phyloP scores from a whole-genome alignment of 2,888 invertebrate species.

The Oxyteleia sp. region DNA sequence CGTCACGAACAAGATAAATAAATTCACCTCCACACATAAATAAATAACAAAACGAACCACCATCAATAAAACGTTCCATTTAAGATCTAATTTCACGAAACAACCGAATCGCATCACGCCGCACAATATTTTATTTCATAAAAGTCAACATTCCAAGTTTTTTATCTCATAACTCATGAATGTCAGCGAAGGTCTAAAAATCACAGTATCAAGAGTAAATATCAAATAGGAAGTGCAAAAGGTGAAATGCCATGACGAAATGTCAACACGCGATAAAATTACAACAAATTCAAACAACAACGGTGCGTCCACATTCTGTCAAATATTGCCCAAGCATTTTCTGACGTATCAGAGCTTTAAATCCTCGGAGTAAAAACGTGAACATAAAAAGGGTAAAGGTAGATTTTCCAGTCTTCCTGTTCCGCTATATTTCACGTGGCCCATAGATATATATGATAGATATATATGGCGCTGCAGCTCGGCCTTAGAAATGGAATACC shows the following conservation, averaged over 20 bases:
- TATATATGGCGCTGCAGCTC: constrained; percentile 73
- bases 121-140: constrained; percentile 53
- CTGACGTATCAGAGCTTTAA: constrained; percentile 63
- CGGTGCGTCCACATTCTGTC: constrained; percentile 35
- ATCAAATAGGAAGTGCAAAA: no score
- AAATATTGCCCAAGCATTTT: constrained; percentile 59
- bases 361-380: constrained; percentile 58
- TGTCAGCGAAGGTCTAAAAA: no score
- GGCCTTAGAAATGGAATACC: constrained; percentile 87
- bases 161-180: constrained; percentile 63
- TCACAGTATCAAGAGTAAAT: no score
- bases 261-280: constrained; percentile 61
- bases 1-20: no score
- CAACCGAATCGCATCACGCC: background rate
- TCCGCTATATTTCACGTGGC: constrained; percentile 84
- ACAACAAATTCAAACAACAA: constrained; percentile 54
- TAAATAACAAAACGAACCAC: background rate
- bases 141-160: constrained; percentile 51
- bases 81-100: constrained; percentile 28
- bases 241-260: constrained; percentile 66
- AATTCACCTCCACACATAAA: no score
- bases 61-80: constrained; percentile 1
- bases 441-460: constrained; percentile 74
- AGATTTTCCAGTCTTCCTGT: constrained; percentile 75
- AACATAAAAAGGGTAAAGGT: constrained; percentile 68